phyloP scores from a whole-genome alignment of 2,888 invertebrate genomes.

The Thalpophila matura region DNA sequence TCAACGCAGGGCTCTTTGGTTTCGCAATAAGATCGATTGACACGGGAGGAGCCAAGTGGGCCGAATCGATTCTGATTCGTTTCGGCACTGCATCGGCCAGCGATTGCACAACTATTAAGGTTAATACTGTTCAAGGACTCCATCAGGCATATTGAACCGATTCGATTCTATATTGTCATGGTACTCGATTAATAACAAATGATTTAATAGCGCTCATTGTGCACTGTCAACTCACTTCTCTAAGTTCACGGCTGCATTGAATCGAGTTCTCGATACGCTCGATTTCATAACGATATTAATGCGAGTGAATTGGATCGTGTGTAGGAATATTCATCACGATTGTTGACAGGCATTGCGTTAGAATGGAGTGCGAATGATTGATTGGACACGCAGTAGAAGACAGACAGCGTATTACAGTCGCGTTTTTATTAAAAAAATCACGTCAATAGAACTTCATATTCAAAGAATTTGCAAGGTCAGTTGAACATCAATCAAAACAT shows the following conservation, averaged over 20 bases:
- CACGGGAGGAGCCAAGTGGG: slow-evolving; percentile 77
- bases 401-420: slow-evolving; percentile 64
- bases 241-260: slow-evolving; percentile 76
- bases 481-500: slow-evolving; percentile 63
- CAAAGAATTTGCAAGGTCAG: slow-evolving; percentile 62
- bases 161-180: slow-evolving; percentile 72
- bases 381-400: slow-evolving; percentile 72
- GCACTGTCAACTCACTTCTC: slow-evolving; percentile 68
- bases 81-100: slow-evolving; percentile 76
- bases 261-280: slow-evolving; percentile 71
- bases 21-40: slow-evolving; percentile 78
- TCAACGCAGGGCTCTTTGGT: slow-evolving; percentile 71
- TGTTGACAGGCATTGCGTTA: slow-evolving; percentile 76
- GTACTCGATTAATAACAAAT: slow-evolving; percentile 76
- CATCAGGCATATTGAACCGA: slow-evolving; percentile 73
- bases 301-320: slow-evolving; percentile 73
- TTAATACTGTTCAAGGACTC: slow-evolving; percentile 86
- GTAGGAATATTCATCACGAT: slow-evolving; percentile 76
- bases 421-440: slow-evolving; percentile 55
- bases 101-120: slow-evolving; percentile 78
- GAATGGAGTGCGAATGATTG: slow-evolving; percentile 72
- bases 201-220: slow-evolving; percentile 78
- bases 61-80: slow-evolving; percentile 79
- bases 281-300: slow-evolving; percentile 76
- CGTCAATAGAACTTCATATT: slow-evolving; percentile 45